phyloP scores from a whole-genome alignment of 23 tunicate species.

The Clavelina lepadiformis region DNA sequence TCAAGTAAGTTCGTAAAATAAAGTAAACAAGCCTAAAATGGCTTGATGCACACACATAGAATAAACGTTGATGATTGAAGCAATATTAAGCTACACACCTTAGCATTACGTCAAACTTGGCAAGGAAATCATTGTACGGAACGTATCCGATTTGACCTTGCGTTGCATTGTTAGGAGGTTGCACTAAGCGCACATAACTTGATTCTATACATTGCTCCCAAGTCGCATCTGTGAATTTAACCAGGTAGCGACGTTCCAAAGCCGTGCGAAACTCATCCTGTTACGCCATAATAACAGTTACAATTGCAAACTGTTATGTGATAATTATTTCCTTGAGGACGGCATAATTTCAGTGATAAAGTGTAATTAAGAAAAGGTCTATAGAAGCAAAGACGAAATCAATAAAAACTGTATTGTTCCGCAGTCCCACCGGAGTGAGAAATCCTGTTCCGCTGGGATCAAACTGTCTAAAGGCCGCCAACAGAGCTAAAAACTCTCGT shows the following conservation, averaged over 20 bases:
- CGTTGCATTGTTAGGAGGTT: slow-evolving; percentile 47
- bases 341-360: no score
- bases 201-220: slow-evolving; percentile 56
- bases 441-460: slow-evolving; percentile 76
- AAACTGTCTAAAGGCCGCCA: slow-evolving; percentile 34
- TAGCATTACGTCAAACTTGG: slow-evolving; percentile 83
- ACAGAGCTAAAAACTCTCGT: slow-evolving; percentile 54
- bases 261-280: slow-evolving; percentile 67
- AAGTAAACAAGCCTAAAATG: no score
- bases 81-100: no score
- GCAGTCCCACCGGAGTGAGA: slow-evolving; percentile 56
- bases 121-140: slow-evolving; percentile 73
- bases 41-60: no score
- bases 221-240: slow-evolving; percentile 33
- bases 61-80: no score
- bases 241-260: slow-evolving; percentile 41
- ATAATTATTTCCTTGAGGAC: no score
- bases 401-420: no score
- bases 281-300: not conserved
- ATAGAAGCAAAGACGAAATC: no score
- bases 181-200: slow-evolving; percentile 37
- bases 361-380: no score
- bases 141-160: slow-evolving; percentile 48
- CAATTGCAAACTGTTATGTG: not conserved
- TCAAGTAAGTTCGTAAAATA: no score